A percentile compares a stretch with the other conserved stretches of the same genome.
phyloP scores from a whole-genome alignment of 37 sponge, comb jelly and placozoan genomes.

The Oscarella lobularis region DNA sequence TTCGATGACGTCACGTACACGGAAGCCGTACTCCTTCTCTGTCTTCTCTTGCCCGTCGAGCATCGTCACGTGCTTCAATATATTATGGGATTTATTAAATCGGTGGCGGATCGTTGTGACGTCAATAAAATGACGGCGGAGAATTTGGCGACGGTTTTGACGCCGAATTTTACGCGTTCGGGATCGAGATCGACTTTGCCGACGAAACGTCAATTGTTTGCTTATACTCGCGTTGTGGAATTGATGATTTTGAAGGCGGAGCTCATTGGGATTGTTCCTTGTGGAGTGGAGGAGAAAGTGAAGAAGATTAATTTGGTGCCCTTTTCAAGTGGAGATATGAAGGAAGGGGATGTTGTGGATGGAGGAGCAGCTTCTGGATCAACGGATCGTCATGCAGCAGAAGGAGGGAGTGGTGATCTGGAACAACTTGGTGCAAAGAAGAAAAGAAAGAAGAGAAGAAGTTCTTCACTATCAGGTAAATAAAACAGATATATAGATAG shows the following conservation, averaged over 20 bases:
- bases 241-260: neutral
- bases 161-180: neutral
- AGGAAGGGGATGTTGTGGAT: neutral
- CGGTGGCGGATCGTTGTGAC: neutral
- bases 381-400: neutral
- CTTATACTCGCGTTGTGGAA: neutral
- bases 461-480: neutral
- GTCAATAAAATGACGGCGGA: neutral
- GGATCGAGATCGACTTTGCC: neutral
- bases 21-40: neutral
- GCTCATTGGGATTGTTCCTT: neutral
- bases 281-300: neutral
- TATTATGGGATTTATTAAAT: neutral
- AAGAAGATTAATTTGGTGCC: neutral
- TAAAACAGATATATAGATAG: too few species aligned
- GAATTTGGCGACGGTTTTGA: neutral
- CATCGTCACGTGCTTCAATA: neutral
- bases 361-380: neutral
- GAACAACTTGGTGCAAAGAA: neutral
- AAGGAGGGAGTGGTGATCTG: neutral
- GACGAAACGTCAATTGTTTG: neutral
- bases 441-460: neutral
- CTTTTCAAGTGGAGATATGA: neutral
- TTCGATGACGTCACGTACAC: neutral
- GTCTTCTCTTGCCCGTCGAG: neutral